Evolutionary conservation across 2,797 vertebrate species (phyloP), one percentile per base, ranked within the genome.

Genomic region (Orientallactaga sibirica): DNA sequence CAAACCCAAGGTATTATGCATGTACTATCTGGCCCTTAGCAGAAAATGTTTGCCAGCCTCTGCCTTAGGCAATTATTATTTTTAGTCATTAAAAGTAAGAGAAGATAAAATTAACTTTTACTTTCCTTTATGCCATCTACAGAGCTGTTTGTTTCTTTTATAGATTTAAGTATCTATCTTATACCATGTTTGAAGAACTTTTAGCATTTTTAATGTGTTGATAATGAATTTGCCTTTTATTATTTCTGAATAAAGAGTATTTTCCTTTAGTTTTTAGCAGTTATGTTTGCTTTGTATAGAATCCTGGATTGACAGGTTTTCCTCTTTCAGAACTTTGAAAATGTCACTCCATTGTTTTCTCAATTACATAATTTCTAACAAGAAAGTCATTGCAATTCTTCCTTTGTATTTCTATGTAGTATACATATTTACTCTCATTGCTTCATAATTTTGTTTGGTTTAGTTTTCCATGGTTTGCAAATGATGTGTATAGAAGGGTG

Each of bases 211-310:
- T 82, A 85, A 20, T 68, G 7, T 73, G 37, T 58, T 86, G 18
- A 62, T 80, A 80, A 84, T 94, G 71, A 80, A 61, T 68, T 94
- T 76, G 33, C 86, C 77, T 74, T 16, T 91, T 77, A 64, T 74
- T 92, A 43, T 91, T 92, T 94, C n/a, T 91, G 14, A 20, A 64
- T 83, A 74, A 87, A 88, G 68, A 78, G 11, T 80, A 27, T 83
- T 74, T 48, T 58, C 61, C 10, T 7, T 78, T 37, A 43, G 48
- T 48, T 79, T 82, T 88, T 79, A 83, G 14, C 55, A n/a, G 71
- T 86, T 89, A 48, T 71, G 83, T 94, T 93, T 73, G 41, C 71
- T 52, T 84, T 91, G 67, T 55, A 37, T 29, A 67, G 62, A 85
- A 75, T 37, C 43, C 43, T 81, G 29, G 2, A 3, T 43, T 82